These are phyloP conservation scores for Tetheella fluctuosa DNA, from an alignment of 2,888 invertebrate species.

Conservation along the genomic window DNA sequence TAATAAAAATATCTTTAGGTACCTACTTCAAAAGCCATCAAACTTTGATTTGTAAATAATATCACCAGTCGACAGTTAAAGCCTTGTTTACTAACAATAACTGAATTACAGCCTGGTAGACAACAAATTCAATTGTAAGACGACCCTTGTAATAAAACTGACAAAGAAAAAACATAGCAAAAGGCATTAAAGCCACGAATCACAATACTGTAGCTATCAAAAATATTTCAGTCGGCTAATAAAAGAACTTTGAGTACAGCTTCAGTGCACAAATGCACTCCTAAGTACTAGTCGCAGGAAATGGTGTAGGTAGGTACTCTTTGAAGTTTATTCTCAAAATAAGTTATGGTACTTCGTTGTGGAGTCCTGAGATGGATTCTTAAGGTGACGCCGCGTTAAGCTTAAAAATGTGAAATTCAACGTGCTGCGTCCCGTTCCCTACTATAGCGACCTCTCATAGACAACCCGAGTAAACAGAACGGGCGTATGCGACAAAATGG, in stretches of 20 bases:
- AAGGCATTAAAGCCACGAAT: background rate
- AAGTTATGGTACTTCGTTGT: constrained; percentile 1
- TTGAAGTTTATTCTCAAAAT: constrained; percentile 4
- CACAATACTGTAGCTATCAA: constrained; percentile 6
- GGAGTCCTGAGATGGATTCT: background rate
- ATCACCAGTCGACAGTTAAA: background rate
- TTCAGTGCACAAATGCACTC: constrained; percentile 9
- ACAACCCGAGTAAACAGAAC: too few species aligned
- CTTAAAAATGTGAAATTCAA: too few species aligned
- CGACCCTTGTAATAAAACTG: background rate
- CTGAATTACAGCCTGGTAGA: background rate
- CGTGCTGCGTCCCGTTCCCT: too few species aligned
- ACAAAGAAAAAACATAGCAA: background rate
- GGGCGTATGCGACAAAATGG: too few species aligned
- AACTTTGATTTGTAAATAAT: too few species aligned
- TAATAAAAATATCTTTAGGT: too few species aligned
- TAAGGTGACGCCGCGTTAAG: constrained; percentile 1
- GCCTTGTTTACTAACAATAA: background rate
- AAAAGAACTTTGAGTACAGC: background rate
- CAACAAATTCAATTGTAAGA: background rate
- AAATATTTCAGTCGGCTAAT: background rate
- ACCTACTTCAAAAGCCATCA: too few species aligned
- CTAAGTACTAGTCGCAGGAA: constrained; percentile 1
- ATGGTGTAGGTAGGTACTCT: background rate
- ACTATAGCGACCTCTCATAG: too few species aligned